Percentiles rank a stretch among this genome's conserved stretches.
Conservation (phyloP, 2,113 vertebrate species). For the Chaetodon auriga region DNA sequence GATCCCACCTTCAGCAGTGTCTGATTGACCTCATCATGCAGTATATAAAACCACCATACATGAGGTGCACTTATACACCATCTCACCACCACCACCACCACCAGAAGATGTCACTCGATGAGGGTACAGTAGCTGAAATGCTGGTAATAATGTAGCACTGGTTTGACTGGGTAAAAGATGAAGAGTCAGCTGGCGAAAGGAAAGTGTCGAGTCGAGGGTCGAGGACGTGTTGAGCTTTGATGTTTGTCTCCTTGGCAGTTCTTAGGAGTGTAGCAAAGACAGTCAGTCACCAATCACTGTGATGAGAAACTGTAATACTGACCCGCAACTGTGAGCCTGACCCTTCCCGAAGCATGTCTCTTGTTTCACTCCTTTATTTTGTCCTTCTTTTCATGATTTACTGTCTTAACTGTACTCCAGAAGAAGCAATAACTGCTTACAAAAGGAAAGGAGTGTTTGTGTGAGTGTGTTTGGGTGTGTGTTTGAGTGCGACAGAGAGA, state of each 20-base stretch:
- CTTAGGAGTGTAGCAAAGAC: conserved; percentile 70
- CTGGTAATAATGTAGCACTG: conserved; percentile 72
- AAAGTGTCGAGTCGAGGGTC: conserved; percentile 14
- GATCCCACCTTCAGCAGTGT: conserved; percentile 66
- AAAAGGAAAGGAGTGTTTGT: conserved; percentile 51
- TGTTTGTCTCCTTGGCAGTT: conserved; percentile 75
- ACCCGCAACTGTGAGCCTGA: conserved; percentile 83
- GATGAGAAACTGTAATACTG: conserved; percentile 84
- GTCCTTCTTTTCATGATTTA: conserved; percentile 33
- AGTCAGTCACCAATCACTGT: conserved; percentile 85
- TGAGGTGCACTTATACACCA: conserved; percentile 55
- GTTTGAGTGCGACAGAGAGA: background rate
- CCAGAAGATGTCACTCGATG: conserved; percentile 66
- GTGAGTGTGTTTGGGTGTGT: conserved; percentile 26
- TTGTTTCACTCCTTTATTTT: conserved; percentile 42
- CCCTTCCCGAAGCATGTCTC: conserved; percentile 57
- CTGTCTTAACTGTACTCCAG: conserved; percentile 59
- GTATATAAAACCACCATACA: conserved; percentile 46
- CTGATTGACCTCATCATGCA: conserved; percentile 58
- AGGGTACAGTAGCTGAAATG: conserved; percentile 54
- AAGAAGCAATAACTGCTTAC: conserved; percentile 80
- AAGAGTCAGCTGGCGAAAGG: conserved; percentile 36
- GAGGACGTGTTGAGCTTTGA: conserved; percentile 68
- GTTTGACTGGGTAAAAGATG: conserved; percentile 51
- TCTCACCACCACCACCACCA: conserved; percentile 60